Conservation (phyloP, 2,797 vertebrate species). For the Aplochiton taeniatus region DNA sequence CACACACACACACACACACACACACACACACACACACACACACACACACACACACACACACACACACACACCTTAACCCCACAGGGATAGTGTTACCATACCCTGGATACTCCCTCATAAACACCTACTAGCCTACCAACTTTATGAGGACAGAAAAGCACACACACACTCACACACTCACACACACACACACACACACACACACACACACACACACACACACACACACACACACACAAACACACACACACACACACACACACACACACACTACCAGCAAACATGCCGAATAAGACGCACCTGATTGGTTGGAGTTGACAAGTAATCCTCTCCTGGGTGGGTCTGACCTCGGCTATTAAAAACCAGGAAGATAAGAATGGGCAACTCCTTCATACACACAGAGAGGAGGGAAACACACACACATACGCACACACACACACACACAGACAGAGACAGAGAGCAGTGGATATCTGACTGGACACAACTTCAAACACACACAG, state of each 20-base stretch:
- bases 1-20: too few species aligned
- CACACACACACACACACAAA: too few species aligned
- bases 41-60: constrained; percentile 33
- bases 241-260: too few species aligned
- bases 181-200: too few species aligned
- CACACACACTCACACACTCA: too few species aligned
- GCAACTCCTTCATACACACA: constrained; percentile 32
- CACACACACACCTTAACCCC: constrained; percentile 35
- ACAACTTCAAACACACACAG: not conserved
- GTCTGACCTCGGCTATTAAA: constrained; percentile 47
- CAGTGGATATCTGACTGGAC: too few species aligned
- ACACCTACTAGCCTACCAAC: too few species aligned
- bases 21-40: constrained; percentile 26
- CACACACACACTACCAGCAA: too few species aligned
- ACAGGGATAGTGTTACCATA: constrained; percentile 36
- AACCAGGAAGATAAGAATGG: constrained; percentile 44
- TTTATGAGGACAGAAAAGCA: too few species aligned
- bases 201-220: too few species aligned
- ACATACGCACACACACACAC: too few species aligned
- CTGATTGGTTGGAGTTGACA: constrained; percentile 64
- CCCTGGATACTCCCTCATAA: not conserved
- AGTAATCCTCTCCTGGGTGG: constrained; percentile 61
- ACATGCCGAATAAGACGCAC: constrained; percentile 1
- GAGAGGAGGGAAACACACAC: constrained; percentile 9
- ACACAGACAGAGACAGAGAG: not conserved